Base-by-base conservation (phyloP, 2,113 vertebrate species). In the Triplophysa dalaica region DNA sequence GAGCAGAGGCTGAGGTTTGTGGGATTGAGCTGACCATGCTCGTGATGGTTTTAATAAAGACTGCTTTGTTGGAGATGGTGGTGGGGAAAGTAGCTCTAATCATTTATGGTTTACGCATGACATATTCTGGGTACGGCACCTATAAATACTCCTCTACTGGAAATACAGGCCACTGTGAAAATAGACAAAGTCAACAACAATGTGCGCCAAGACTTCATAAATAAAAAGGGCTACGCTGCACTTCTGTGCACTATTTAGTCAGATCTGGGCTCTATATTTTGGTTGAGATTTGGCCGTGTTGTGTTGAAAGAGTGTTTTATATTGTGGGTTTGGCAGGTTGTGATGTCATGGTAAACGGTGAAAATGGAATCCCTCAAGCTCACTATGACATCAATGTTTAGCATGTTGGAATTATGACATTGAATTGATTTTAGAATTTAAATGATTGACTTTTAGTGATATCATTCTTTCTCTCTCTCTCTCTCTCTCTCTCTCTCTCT, bases 121-220 rank as follows among this genome's bases (percentile, higher is more conserved):
- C 76, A 79, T 81, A 81, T 81, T 83, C 72, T 83, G 79, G 79
- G 79, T 77, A 86, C 19, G 43, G 50, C 67, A 73, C 24, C 82
- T 86, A 83, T 81, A 81, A 86, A 86, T 86, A 86, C 21, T 43
- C 21, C 74, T 38, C 72, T 68, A 60, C 61, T 79, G 82, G 81
- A 81, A 86, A 81, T 70, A 38, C 22, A 65, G 48, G 61, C 70
- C 70, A 29, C 70, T 70, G 69, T 69, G 72, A 68, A 83, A 86
- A 83, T 79, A 75, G 69, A 65, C 65, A 75, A 81, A 78, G 70
- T 79, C 77, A 83, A 85, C 66, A 81, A 77, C 79, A 70, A 77
- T 64, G 70, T 80, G 63, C 41, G 76, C 72, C 81, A 79, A 67
- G 52, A 65, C 19, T 78, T 83, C 66, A 41, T 41, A 81, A 85